phyloP scores from a whole-genome alignment of 2,113 vertebrate genomes.

The Ciconia boyciana region DNA sequence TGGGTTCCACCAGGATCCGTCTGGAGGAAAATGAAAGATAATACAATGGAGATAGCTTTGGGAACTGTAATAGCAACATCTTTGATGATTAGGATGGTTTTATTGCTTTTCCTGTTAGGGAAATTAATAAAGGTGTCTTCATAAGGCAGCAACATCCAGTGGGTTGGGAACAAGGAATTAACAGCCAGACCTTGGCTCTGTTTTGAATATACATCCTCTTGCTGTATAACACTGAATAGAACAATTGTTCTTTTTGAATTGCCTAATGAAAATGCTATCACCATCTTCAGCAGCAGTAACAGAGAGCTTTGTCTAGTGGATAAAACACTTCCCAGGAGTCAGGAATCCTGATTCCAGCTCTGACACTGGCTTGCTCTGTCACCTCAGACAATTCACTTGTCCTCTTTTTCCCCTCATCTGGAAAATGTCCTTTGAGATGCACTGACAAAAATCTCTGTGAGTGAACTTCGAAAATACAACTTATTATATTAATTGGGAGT shows the following conservation, averaged over 20 bases:
- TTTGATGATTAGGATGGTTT: neutral
- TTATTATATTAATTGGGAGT: neutral
- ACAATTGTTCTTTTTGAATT: constrained; percentile 4
- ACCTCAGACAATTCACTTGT: neutral
- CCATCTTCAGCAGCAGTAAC: neutral
- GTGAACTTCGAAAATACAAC: neutral
- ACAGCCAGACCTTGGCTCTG: neutral
- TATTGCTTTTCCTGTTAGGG: neutral
- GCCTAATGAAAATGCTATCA: neutral
- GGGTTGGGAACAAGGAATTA: neutral
- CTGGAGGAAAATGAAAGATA: neutral
- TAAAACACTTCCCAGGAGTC: neutral
- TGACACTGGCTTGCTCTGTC: neutral
- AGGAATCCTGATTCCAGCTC: neutral
- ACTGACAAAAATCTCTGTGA: neutral
- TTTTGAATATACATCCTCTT: neutral
- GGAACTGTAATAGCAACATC: neutral
- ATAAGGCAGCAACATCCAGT: neutral
- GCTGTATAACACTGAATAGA: neutral
- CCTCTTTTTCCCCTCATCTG: neutral
- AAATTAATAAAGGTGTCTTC: neutral
- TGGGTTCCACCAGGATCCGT: neutral
- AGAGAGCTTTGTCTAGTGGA: neutral
- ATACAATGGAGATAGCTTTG: neutral
- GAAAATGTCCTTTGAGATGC: neutral